Evolutionary conservation across 1,140 invertebrate species (phyloP).

Genomic region (Bombus difficillimus): DNA sequence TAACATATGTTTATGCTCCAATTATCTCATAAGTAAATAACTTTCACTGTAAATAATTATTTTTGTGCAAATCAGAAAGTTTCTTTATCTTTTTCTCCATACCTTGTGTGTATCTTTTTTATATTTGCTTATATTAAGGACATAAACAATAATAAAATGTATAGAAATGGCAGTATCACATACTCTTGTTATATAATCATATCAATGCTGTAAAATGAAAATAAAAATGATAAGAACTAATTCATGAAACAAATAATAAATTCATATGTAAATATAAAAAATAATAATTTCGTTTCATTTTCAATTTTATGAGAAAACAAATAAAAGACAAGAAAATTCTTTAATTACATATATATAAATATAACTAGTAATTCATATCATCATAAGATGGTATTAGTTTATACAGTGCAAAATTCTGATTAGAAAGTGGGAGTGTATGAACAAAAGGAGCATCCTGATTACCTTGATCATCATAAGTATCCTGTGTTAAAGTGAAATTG

Average conservation of each 20-base stretch:
- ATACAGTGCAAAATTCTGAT: slow-evolving; percentile 65
- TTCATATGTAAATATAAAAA: slow-evolving; percentile 41
- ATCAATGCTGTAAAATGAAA: slow-evolving; percentile 68
- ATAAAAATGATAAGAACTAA: slow-evolving; percentile 37
- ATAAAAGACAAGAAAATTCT: slow-evolving; percentile 15
- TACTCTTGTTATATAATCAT: slow-evolving; percentile 48
- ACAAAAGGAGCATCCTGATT: slow-evolving; percentile 75
- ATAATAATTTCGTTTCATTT: not conserved
- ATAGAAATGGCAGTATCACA: slow-evolving; percentile 37
- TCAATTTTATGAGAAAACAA: slow-evolving; percentile 20
- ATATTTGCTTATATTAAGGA: slow-evolving; percentile 23
- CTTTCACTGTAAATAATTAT: not conserved
- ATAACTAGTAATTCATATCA: slow-evolving; percentile 66
- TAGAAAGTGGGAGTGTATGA: slow-evolving; percentile 71
- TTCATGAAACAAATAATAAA: slow-evolving; percentile 24
- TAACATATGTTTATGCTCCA: slow-evolving; percentile 36
- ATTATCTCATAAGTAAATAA: slow-evolving; percentile 3
- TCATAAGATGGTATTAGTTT: slow-evolving; percentile 61
- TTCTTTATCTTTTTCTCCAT: slow-evolving; percentile 70
- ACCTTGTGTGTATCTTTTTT: slow-evolving; percentile 73
- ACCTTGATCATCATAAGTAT: slow-evolving; percentile 76
- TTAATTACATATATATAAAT: slow-evolving; percentile 26
- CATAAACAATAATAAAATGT: slow-evolving; percentile 35
- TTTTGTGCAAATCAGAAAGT: not conserved
- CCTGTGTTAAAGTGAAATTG: slow-evolving; percentile 81